phyloP scores from a whole-genome alignment of 2,888 invertebrate genomes.

The Dolomedes plantarius region DNA sequence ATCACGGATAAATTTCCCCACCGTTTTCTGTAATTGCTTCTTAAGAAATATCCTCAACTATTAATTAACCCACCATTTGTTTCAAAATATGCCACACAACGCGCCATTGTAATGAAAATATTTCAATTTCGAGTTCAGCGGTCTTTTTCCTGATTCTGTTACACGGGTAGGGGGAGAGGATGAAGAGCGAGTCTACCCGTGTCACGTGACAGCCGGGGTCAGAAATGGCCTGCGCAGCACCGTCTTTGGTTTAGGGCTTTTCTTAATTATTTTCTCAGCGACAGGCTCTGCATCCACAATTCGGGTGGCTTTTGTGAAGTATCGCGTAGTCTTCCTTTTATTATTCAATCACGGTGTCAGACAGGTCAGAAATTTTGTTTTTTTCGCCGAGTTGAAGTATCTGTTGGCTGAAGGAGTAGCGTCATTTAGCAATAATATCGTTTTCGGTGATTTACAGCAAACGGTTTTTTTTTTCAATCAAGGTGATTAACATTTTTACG shows the following conservation, averaged over 20 bases:
- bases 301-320: neutral
- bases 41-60: neutral
- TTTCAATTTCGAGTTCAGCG: neutral
- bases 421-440: neutral
- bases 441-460: neutral
- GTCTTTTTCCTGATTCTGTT: neutral
- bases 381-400: neutral
- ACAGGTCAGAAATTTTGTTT: neutral
- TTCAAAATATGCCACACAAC: slow-evolving; percentile 4
- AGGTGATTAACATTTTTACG: too few relatives aligned
- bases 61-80: slow-evolving; percentile 1
- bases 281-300: neutral
- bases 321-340: neutral
- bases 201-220: slow-evolving; percentile 3
- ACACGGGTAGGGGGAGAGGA: neutral
- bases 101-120: slow-evolving; percentile 5
- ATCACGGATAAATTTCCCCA: neutral
- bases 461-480: too few relatives aligned
- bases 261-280: neutral
- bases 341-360: neutral
- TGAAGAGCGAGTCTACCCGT: neutral
- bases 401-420: neutral
- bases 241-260: neutral
- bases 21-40: neutral
- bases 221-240: neutral